Conservation (phyloP, 2,797 vertebrate species). For the Lindbergichthys nudifrons region DNA sequence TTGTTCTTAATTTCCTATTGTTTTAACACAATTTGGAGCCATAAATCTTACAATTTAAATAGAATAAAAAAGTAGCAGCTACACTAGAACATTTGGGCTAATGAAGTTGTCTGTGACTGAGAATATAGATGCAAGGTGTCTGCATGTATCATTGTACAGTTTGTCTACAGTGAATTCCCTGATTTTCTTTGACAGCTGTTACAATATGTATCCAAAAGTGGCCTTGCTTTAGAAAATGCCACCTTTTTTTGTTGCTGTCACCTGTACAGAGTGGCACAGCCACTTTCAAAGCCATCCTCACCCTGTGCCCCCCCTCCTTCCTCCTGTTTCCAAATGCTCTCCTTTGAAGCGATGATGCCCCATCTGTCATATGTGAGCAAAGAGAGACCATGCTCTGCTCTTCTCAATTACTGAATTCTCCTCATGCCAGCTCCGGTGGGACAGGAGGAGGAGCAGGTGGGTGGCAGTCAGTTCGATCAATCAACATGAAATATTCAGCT, state of each 20-base stretch:
- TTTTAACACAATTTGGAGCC: neutral
- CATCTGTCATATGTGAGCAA: conserved; percentile 97
- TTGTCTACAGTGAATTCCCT: neutral
- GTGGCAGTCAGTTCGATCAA: conserved; percentile 88
- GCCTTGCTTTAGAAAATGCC: conserved; percentile 2
- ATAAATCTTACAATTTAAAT: neutral
- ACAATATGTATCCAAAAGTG: neutral
- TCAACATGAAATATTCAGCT: conserved; percentile 86
- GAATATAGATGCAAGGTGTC: conserved; percentile 25
- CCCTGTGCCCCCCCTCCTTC: conserved; percentile 83
- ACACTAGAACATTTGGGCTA: neutral
- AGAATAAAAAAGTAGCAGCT: neutral
- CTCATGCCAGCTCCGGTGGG: conserved; percentile 93
- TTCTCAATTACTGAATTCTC: conserved; percentile 97
- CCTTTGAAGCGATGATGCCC: conserved; percentile 99
- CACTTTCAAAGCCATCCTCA: conserved; percentile 68
- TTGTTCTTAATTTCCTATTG: neutral
- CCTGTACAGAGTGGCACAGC: conserved; percentile 90
- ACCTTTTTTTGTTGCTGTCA: conserved; percentile 77
- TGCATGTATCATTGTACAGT: conserved; percentile 11
- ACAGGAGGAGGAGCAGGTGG: conserved; percentile 94
- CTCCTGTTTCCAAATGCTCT: conserved; percentile 92
- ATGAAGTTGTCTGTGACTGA: conserved; percentile 45
- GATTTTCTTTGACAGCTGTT: neutral
- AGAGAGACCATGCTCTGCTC: conserved; percentile 95